These are phyloP conservation scores for Perithous albicinctus DNA, from an alignment of 2,888 invertebrate species.

Conservation along the genomic window DNA sequence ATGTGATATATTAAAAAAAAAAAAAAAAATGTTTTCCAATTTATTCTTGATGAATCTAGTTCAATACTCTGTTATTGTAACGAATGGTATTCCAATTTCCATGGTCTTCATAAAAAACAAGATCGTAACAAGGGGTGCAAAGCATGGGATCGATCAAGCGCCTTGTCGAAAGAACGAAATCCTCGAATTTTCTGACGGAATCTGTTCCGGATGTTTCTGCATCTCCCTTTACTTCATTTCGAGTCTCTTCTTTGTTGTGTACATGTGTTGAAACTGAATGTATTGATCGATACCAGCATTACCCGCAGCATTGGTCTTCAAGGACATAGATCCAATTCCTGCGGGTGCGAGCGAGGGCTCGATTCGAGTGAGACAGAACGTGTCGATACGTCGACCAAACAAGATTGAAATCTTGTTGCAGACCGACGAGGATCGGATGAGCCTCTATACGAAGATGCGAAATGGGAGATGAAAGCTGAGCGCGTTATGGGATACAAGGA, in stretches of 20 bases:
- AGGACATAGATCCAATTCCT: constrained; percentile 56
- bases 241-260: constrained; percentile 29
- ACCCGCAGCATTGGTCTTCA: constrained; percentile 44
- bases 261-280: constrained; percentile 13
- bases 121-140: background rate
- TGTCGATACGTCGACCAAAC: constrained; percentile 77
- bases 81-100: background rate
- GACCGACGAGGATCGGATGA: constrained; percentile 77
- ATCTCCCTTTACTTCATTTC: constrained; percentile 22
- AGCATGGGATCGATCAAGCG: constrained; percentile 18
- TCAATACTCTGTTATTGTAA: background rate
- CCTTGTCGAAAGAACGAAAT: constrained; percentile 55
- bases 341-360: constrained; percentile 65
- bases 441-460: constrained; percentile 72
- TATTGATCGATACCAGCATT: constrained; percentile 57
- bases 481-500: constrained; percentile 52
- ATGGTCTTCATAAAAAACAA: constrained; percentile 1
- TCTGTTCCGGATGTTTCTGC: constrained; percentile 69
- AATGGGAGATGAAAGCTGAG: constrained; percentile 74
- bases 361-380: constrained; percentile 72
- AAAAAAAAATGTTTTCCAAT: background rate
- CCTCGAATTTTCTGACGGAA: constrained; percentile 76
- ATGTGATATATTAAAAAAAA: background rate
- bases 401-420: constrained; percentile 80
- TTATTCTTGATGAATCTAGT: background rate